Percentiles rank a stretch among this genome's conserved stretches.
phyloP scores from a whole-genome alignment of 1,140 invertebrate species.

The Atopsyche davidsoni region DNA sequence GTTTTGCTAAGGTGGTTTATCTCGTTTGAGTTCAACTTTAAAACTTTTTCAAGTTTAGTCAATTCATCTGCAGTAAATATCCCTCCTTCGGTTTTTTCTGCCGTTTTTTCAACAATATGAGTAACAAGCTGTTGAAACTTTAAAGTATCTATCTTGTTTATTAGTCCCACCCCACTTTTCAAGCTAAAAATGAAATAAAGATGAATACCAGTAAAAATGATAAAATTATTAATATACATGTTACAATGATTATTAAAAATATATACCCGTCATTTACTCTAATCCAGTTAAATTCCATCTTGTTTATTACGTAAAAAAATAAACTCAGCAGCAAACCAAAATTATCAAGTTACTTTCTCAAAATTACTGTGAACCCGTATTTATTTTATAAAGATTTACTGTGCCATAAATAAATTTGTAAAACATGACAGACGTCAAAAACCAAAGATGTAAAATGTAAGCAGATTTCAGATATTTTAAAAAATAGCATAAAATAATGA shows the following conservation, averaged over 20 bases:
- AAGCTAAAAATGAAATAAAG: slow-evolving; percentile 15
- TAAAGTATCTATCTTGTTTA: slow-evolving; percentile 20
- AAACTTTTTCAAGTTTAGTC: slow-evolving; percentile 22
- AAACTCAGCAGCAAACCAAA: too few species aligned
- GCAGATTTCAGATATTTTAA: too few species aligned
- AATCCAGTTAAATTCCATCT: slow-evolving; percentile 24
- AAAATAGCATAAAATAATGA: too few species aligned
- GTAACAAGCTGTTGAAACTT: slow-evolving; percentile 24
- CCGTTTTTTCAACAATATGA: slow-evolving; percentile 18
- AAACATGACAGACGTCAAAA: too few species aligned
- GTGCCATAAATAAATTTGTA: too few species aligned
- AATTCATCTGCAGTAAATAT: slow-evolving; percentile 26
- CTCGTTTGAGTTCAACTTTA: slow-evolving; percentile 19
- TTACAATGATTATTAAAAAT: background rate
- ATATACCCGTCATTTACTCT: slow-evolving; percentile 18
- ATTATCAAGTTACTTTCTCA: too few species aligned
- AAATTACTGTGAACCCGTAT: too few species aligned
- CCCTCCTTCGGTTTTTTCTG: slow-evolving; percentile 12
- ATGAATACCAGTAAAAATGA: slow-evolving; percentile 2
- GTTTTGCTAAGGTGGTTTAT: slow-evolving; percentile 22
- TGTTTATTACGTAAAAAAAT: background rate
- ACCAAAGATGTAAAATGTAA: too few species aligned
- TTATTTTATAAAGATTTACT: too few species aligned
- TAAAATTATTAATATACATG: background rate
- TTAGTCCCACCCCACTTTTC: slow-evolving; percentile 15